Evolutionary conservation across 53 echinoderm and acorn worm species (phyloP), one percentile per base, ranked within the genome.

Genomic region (Holothuria leucospilota): DNA sequence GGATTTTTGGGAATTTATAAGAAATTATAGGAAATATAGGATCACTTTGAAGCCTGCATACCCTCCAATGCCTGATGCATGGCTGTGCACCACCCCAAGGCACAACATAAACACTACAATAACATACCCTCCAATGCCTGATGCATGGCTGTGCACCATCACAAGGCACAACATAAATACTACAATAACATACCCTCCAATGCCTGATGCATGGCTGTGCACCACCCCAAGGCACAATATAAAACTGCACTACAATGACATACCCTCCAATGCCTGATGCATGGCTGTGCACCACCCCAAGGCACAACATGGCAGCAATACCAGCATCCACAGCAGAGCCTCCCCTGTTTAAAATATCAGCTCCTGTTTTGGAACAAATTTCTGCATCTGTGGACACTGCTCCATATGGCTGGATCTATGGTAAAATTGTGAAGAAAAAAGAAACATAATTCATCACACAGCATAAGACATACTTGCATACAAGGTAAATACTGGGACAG

Each of bases 271-370:
- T 61, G 21, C 96, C 96, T 20, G 94, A 91, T 62, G 84, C 75
- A 20, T 97, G 98, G 20, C 85, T 75, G 63, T 97, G 90, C 51
- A 93, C 90, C 42, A 97, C 98, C n/a, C 95, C 98, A 2, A 97
- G 88, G 82, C 98, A 97, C 38, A 97, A 71, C 78, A 88, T 66
- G 42, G 98, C 87, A 27, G 98, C 95, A 6, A 97, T 88, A 0
- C 91, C 95, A 28, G 95, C 95, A 63, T 97, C 98, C 6, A 97
- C 93, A 10, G 94, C 95, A 65, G 93, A 93, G 4, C 98, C 96
- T 56, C 88, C 91, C 29, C 61, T 69, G 56, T 82, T 73, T 62
- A 98, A 85, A 60, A 93, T 92, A 14, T 84, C 75, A 7, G 81
- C 87, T 40, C 99, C 99, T 0, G 87, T 85, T 12, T 86, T 64